Percentiles rank a stretch among this genome's conserved stretches.
These are phyloP conservation scores for Lerema accius DNA, from an alignment of 1,140 invertebrate genomes.

Conservation along the genomic window DNA sequence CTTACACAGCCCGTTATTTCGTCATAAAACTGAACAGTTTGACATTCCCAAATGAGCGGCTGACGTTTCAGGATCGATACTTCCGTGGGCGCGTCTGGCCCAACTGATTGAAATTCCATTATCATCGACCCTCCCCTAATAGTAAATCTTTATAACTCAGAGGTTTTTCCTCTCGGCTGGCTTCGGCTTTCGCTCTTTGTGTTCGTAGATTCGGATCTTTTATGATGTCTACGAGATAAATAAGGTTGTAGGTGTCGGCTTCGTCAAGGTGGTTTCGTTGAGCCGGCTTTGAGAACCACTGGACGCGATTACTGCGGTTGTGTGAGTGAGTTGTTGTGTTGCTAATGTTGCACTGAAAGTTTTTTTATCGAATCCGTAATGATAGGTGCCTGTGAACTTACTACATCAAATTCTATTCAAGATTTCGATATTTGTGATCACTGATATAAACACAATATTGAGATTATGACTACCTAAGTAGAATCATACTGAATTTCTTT, in stretches of 20 bases:
- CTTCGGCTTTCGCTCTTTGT: conserved; percentile 54
- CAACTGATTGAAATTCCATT: conserved; percentile 78
- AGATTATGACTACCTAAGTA: too few relatives aligned
- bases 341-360: too few relatives aligned
- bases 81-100: conserved; percentile 31
- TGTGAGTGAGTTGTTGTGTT: neutral
- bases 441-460: too few relatives aligned
- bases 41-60: conserved; percentile 24
- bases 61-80: conserved; percentile 25
- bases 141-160: conserved; percentile 52
- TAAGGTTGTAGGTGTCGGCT: conserved; percentile 41
- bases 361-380: too few relatives aligned
- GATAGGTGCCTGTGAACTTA: too few relatives aligned
- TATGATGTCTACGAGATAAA: conserved; percentile 50
- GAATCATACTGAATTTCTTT: too few relatives aligned
- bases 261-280: conserved; percentile 9
- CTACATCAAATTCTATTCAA: too few relatives aligned
- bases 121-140: conserved; percentile 63
- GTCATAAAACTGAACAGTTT: conserved; percentile 12
- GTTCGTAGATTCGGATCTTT: conserved; percentile 51
- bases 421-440: too few relatives aligned
- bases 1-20: too few relatives aligned
- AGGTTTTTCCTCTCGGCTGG: conserved; percentile 58
- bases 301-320: neutral
- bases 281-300: neutral